Conservation (phyloP, 2,888 invertebrate genomes). For the Acronicta alni region DNA sequence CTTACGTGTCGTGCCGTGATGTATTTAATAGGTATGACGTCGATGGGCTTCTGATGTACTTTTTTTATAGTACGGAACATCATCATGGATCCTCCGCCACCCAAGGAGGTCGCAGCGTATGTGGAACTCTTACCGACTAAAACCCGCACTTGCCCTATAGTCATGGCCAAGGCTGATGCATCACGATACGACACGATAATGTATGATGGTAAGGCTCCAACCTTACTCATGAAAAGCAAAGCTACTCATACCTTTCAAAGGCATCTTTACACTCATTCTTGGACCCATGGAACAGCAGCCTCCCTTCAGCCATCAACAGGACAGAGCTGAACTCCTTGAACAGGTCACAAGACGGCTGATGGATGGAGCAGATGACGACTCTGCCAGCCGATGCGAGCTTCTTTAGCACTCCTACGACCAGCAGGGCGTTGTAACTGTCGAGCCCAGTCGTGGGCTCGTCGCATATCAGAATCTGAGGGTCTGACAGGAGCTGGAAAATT, state of each 20-base stretch:
- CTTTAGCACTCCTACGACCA: slow-evolving; percentile 92
- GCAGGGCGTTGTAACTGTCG: slow-evolving; percentile 95
- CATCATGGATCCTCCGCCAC: too few relatives aligned
- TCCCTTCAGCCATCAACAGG: slow-evolving; percentile 93
- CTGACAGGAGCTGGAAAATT: slow-evolving; percentile 92
- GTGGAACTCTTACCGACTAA: too few relatives aligned
- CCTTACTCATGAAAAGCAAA: background rate
- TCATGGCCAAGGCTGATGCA: too few relatives aligned
- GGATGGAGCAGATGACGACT: slow-evolving; percentile 95
- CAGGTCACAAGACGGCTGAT: slow-evolving; percentile 96
- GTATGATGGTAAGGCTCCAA: too few relatives aligned
- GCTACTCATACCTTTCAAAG: slow-evolving; percentile 89
- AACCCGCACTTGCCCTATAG: too few relatives aligned
- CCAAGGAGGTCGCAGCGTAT: too few relatives aligned
- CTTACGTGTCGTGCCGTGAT: too few relatives aligned
- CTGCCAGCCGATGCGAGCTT: slow-evolving; percentile 90
- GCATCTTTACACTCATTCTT: slow-evolving; percentile 90
- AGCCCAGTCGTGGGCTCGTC: slow-evolving; percentile 98
- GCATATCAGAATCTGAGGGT: slow-evolving; percentile 96
- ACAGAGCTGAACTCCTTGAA: slow-evolving; percentile 94
- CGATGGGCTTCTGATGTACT: too few relatives aligned
- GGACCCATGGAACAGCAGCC: slow-evolving; percentile 93
- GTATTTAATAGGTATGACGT: too few relatives aligned
- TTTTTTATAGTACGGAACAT: too few relatives aligned
- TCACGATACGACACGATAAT: too few relatives aligned